Conservation (phyloP, 2,888 invertebrate genomes). For the Melanargia galathea region DNA sequence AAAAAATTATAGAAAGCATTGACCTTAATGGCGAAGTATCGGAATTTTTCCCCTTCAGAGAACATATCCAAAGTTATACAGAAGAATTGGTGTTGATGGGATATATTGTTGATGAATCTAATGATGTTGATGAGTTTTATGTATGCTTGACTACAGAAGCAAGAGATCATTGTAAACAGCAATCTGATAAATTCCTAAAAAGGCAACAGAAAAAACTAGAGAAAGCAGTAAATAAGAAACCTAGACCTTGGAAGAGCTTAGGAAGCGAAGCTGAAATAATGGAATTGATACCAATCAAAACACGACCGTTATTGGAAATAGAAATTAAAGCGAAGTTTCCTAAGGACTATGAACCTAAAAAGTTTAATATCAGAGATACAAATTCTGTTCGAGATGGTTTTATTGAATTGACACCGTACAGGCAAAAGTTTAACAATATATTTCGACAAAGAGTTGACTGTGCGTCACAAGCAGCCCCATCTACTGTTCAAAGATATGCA, state of each 20-base stretch:
- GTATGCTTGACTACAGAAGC: slow-evolving; percentile 83
- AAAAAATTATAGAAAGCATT: slow-evolving; percentile 83
- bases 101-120: slow-evolving; percentile 84
- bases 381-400: slow-evolving; percentile 86
- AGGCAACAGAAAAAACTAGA: slow-evolving; percentile 81
- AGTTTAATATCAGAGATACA: slow-evolving; percentile 80
- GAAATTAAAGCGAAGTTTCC: slow-evolving; percentile 86
- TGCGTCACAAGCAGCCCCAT: slow-evolving; percentile 82
- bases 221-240: slow-evolving; percentile 81
- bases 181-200: slow-evolving; percentile 78
- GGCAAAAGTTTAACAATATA: slow-evolving; percentile 81
- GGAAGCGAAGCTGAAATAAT: slow-evolving; percentile 86
- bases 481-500: slow-evolving; percentile 69
- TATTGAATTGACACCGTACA: slow-evolving; percentile 83
- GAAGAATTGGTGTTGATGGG: slow-evolving; percentile 83
- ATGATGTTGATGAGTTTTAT: slow-evolving; percentile 86
- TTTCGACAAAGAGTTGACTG: slow-evolving; percentile 81
- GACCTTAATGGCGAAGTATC: slow-evolving; percentile 79
- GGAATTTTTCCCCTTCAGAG: slow-evolving; percentile 65
- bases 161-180: slow-evolving; percentile 77
- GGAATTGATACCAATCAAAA: slow-evolving; percentile 74
- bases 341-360: slow-evolving; percentile 62
- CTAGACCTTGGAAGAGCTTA: slow-evolving; percentile 81
- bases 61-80: slow-evolving; percentile 63
- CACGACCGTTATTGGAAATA: slow-evolving; percentile 84